Base-by-base conservation (phyloP, 1,140 invertebrate genomes). In the Pantala flavescens region DNA sequence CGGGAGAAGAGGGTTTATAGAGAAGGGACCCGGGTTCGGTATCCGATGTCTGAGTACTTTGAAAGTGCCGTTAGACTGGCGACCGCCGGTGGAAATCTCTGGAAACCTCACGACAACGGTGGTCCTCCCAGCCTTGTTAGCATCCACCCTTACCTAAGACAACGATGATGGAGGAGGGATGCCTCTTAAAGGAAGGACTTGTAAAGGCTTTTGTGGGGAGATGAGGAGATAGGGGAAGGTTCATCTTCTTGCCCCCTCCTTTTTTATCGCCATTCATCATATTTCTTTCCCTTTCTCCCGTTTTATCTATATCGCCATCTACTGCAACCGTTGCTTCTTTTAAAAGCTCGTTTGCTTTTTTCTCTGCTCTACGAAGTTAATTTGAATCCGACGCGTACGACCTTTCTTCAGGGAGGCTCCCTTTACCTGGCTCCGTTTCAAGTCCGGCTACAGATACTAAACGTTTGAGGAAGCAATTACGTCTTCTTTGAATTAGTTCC, bases 71-170 rank as follows among this genome's bases (percentile, higher is more conserved):
- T 63, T 16, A 21, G 49, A 63, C 49, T 63, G 49, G 49, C 49
- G 3, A 16, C n/a, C 49, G 3, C n/a, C n/a, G 16, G 49, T 7
- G 49, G 28, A 36, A 36, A 36, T 36, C 28, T 36, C 28, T 36
- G 28, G 28, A 36, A 36, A 36, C 49, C 49, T 63, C 14, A 16
- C 49, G 49, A 21, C 49, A 63, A 36, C 28, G 28, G 28, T 36
- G 28, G 28, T 5, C 49, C 49, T 63, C 49, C 49, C 49, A 16
- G 12, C n/a, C 49, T 63, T 63, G 49, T 63, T 63, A 63, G 49
- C 49, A 63, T 63, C 49, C 49, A 63, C 49, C 49, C 49, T 63
- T 63, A 63, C 49, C 49, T 63, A 63, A 63, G 49, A 63, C 49
- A 63, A 63, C 16, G 49, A 63, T 19, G 49, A 63, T 16, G 49